phyloP scores from a whole-genome alignment of 2,888 invertebrate species.

The Patella caerulea region DNA sequence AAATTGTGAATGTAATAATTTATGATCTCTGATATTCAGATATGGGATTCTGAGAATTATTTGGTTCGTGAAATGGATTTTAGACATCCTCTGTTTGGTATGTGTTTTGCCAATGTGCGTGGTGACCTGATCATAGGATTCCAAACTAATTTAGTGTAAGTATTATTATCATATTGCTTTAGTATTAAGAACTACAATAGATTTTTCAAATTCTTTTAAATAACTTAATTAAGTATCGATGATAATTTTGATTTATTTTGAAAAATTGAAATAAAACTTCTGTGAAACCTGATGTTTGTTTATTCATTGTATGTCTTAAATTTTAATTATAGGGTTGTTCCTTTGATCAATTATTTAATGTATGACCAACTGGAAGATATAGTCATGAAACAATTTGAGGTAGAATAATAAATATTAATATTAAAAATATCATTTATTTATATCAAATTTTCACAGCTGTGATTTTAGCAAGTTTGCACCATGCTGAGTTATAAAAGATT shows the following conservation, averaged over 20 bases:
- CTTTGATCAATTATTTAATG: slow-evolving; percentile 48
- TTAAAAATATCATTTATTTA: background rate
- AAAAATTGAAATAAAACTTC: background rate
- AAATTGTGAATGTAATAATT: background rate
- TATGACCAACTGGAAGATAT: slow-evolving; percentile 40
- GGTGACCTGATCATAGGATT: slow-evolving; percentile 63
- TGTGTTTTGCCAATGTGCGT: slow-evolving; percentile 60
- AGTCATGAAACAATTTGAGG: slow-evolving; percentile 31
- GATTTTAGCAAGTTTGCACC: too few relatives aligned
- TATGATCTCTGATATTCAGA: slow-evolving; percentile 30
- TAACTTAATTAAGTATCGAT: background rate
- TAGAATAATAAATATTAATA: slow-evolving; percentile 16
- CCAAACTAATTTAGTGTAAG: slow-evolving; percentile 36
- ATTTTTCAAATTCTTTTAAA: background rate
- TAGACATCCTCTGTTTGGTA: slow-evolving; percentile 48
- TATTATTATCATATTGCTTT: slow-evolving; percentile 3
- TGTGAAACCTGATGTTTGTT: too few relatives aligned
- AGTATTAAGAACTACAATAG: background rate
- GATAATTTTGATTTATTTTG: background rate
- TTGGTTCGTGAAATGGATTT: slow-evolving; percentile 59
- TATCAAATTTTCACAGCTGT: too few relatives aligned
- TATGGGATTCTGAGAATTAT: slow-evolving; percentile 58
- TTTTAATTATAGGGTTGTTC: slow-evolving; percentile 44
- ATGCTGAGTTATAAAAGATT: too few relatives aligned
- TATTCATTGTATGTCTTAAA: background rate